Evolutionary conservation across 2,113 vertebrate species (phyloP), one percentile per base, ranked within the genome.

Genomic region (Romanogobio albipinnatus): DNA sequence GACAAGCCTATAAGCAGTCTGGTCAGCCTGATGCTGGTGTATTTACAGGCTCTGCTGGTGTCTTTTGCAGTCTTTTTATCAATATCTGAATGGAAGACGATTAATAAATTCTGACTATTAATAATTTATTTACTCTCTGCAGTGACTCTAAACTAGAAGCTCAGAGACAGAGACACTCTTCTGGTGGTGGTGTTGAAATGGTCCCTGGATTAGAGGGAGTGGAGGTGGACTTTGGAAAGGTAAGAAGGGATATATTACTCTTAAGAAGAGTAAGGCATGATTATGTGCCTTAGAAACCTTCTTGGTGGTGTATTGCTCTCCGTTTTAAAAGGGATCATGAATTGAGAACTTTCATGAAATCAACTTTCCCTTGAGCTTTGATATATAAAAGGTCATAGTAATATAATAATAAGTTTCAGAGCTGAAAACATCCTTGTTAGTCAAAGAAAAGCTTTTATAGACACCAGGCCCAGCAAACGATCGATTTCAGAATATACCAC

Each of bases 191-290:
- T 13, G 90, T 93, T 0, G 98, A 99, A 92, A 93, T 96, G 90
- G 95, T 96, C 53, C 96, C 97, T 26, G 96, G 95, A 3, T 90
- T 99, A 90, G 98, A 99, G 90, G 98, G 98, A 0, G 95, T 99
- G 66, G 98, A 99, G 90, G 96, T 95, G 56, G 94, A 94, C 22
- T 95, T 93, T 17, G 97, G 96, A 62, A 98, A 98, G 96, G 98
- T 96, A 92, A 94, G 88, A 77, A 58, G 7, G 39, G 10, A 76
- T 51, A 53, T 6, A 51, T 66, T n/a, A 4, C 8, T 81, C 43
- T 4, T 39, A 39, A 5, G 36, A 9, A 39, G 19, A 43, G 14
- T 43, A 62, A 74, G n/a, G 2, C 66, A 43, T 56, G 51, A 76
- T 56, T 49, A 53, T 76, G 9, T 58, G 29, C 0, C 11, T 61